Base-by-base conservation (phyloP, 2,797 vertebrate genomes). In the Alcedo atthis region DNA sequence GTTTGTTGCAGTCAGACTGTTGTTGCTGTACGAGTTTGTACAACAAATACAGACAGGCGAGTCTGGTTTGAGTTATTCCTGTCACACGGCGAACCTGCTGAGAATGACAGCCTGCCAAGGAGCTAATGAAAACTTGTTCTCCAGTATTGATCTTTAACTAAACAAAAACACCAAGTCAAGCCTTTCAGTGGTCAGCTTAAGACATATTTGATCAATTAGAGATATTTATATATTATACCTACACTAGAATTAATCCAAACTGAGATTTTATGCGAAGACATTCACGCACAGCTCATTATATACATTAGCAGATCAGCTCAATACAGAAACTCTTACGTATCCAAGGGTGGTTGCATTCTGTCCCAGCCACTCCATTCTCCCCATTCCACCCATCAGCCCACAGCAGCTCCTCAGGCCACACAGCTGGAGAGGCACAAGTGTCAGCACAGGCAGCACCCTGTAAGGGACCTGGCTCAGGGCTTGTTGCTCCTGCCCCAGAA, bases 301-400 rank as follows among this genome's bases (percentile, higher is more conserved):
- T 2, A 63, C 19, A 24, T 6, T 35, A 21, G 48, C 12, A 0
- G 37, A 90, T 80, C 70, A 40, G 48, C 42, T 85, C 69, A 79
- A 7, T 0, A 66, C 46, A 78, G 78, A 83, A 80, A 26, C 0
- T 2, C 22, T 69, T 11, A 11, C n/a, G 16, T 1, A 35, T 9
- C 33, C 1, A 4, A 49, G 68, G 6, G 8, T 0, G 1, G 43
- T 4, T 8, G 19, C 53, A 1, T 53, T 18, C 25, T 4, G 5
- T 32, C 46, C 33, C 0, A 2, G 32, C 73, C 8, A 42, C 40
- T 73, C 53, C 2, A 1, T 6, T 20, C 75, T 45, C 61, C 68
- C 40, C 1, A 6, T 4, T 0, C 33, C 5, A 2, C 4, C 20
- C 1, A 2, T 16, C 51, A 2, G 1, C 0, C 1, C 43, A 0